Percentiles rank a stretch among this genome's conserved stretches.
These are phyloP conservation scores for Argyra leucocephala DNA, from an alignment of 2,888 invertebrate genomes.

Conservation along the genomic window DNA sequence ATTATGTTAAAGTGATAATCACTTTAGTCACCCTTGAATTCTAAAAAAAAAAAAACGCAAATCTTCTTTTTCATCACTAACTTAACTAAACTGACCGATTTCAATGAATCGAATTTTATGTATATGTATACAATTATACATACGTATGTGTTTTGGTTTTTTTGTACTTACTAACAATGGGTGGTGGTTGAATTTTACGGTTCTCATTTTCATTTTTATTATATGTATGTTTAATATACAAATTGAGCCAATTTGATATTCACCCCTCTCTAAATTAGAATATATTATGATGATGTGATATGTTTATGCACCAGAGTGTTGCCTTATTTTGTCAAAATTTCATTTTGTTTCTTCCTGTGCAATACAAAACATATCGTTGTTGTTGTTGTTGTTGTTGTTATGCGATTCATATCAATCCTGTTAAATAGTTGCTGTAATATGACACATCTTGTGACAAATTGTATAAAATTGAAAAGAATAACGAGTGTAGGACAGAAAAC, in stretches of 20 bases:
- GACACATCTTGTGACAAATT: slow-evolving; percentile 46
- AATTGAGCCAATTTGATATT: slow-evolving; percentile 2
- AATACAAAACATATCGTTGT: no score
- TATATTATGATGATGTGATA: slow-evolving; percentile 12
- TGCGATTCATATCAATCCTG: slow-evolving; percentile 17
- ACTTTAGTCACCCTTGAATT: slow-evolving; percentile 20
- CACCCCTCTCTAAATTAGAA: background rate
- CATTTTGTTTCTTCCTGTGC: slow-evolving; percentile 7
- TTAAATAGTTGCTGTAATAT: slow-evolving; percentile 40
- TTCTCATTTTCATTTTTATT: background rate
- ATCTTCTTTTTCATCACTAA: no score
- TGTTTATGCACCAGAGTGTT: slow-evolving; percentile 14
- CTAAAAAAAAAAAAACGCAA: background rate
- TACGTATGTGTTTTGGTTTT: background rate
- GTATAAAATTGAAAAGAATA: slow-evolving; percentile 28
- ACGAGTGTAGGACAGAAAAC: background rate
- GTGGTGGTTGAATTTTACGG: background rate
- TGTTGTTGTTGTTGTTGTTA: background rate
- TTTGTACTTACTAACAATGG: background rate
- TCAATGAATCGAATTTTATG: no score
- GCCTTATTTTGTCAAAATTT: slow-evolving; percentile 13
- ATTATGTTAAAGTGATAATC: slow-evolving; percentile 16
- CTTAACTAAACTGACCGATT: background rate
- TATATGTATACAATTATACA: background rate
- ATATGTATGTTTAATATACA: background rate